Evolutionary conservation across 2,797 vertebrate genomes (phyloP).

Genomic region (Oryzias sinensis): DNA sequence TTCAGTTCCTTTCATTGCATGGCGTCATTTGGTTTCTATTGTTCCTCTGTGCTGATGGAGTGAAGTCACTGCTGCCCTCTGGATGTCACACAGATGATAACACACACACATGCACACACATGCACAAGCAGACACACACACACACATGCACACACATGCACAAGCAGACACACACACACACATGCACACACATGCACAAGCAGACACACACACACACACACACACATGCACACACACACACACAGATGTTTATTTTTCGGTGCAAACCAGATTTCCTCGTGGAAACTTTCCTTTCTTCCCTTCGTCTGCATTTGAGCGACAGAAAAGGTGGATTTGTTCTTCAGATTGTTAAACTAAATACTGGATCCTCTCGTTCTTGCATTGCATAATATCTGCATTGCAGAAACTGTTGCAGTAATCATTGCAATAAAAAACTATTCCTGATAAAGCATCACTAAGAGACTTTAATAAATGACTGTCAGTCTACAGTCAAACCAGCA

Average conservation of each 20-base stretch:
- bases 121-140: slow-evolving; percentile 12
- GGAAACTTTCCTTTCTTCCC: too few relatives aligned
- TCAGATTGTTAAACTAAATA: too few relatives aligned
- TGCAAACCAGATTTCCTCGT: too few relatives aligned
- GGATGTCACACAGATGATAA: slow-evolving; percentile 38
- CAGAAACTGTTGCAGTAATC: too few relatives aligned
- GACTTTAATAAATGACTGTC: too few relatives aligned
- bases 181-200: slow-evolving; percentile 7
- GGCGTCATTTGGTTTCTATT: slow-evolving; percentile 66
- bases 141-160: slow-evolving; percentile 51
- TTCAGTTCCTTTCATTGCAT: slow-evolving; percentile 62
- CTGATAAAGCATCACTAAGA: too few relatives aligned
- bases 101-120: slow-evolving; percentile 17
- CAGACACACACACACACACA: slow-evolving; percentile 37
- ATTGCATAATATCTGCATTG: too few relatives aligned
- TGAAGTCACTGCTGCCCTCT: slow-evolving; percentile 67
- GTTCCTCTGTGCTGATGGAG: slow-evolving; percentile 58
- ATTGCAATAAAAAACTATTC: too few relatives aligned
- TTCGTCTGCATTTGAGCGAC: too few relatives aligned
- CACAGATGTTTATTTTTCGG: not conserved
- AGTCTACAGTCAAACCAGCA: too few relatives aligned
- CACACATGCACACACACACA: slow-evolving; percentile 30
- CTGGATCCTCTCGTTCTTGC: too few relatives aligned
- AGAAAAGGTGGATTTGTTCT: too few relatives aligned
- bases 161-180: slow-evolving; percentile 13